Conservation (phyloP, 2,888 invertebrate genomes). For the Patella caerulea region DNA sequence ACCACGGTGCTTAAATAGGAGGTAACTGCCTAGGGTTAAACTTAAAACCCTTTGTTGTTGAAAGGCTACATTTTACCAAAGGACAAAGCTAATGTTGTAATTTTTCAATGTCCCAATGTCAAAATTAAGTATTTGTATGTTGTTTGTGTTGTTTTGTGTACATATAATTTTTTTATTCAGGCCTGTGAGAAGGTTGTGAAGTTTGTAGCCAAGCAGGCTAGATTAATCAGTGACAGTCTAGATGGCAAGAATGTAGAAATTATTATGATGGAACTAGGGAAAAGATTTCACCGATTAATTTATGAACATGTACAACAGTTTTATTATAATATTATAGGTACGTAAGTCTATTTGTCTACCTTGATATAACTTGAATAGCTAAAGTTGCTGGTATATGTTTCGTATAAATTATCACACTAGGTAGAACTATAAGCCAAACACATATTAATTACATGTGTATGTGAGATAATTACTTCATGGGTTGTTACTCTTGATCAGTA, state of each 20-base stretch:
- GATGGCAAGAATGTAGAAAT: slow-evolving; percentile 94
- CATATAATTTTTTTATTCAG: slow-evolving; percentile 41
- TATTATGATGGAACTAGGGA: slow-evolving; percentile 89
- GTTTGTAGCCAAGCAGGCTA: slow-evolving; percentile 76
- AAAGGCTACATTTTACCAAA: too few relatives aligned
- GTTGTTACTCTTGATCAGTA: too few relatives aligned
- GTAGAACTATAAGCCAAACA: too few relatives aligned
- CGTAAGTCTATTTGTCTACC: slow-evolving; percentile 16
- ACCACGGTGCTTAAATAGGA: too few relatives aligned
- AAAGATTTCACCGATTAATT: slow-evolving; percentile 91
- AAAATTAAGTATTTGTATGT: neutral
- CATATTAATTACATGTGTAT: too few relatives aligned
- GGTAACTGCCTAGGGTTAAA: too few relatives aligned
- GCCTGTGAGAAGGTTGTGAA: slow-evolving; percentile 66
- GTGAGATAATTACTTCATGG: too few relatives aligned
- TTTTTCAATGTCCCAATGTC: too few relatives aligned
- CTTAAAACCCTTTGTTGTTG: too few relatives aligned
- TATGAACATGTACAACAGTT: slow-evolving; percentile 95
- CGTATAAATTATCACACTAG: too few relatives aligned
- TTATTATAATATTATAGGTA: slow-evolving; percentile 93
- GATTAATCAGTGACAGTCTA: slow-evolving; percentile 84
- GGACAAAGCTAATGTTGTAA: too few relatives aligned
- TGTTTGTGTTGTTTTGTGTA: neutral
- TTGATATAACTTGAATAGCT: neutral
- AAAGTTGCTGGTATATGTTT: neutral